Evolutionary conservation across 92 coral and sea anemone species (phyloP).

Genomic region (Zoanthus sansibaricus): DNA sequence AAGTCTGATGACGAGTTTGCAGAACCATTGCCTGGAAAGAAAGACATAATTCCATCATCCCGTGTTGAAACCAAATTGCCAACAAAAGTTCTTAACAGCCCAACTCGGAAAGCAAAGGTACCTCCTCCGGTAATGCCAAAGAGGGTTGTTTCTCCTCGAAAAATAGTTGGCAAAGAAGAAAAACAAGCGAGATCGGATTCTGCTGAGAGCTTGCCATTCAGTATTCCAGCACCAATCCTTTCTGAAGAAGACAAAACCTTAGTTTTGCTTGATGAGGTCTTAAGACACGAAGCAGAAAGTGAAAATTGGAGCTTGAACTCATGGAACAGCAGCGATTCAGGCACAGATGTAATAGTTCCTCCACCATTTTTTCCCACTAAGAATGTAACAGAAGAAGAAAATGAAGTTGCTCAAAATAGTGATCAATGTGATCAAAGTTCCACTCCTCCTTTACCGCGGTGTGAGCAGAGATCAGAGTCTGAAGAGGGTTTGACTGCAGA

Average conservation of each 20-base stretch:
- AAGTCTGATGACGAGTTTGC: conserved; percentile 44
- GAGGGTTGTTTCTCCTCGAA: conserved; percentile 53
- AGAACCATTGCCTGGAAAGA: conserved; percentile 34
- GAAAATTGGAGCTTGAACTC: conserved; percentile 98
- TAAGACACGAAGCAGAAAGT: conserved; percentile 90
- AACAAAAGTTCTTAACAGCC: background rate
- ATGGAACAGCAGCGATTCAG: conserved; percentile 94
- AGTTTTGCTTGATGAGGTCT: conserved; percentile 89
- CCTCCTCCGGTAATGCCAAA: conserved; percentile 90
- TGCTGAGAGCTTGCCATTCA: conserved; percentile 55
- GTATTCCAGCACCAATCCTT: conserved; percentile 66
- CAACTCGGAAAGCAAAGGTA: conserved; percentile 51
- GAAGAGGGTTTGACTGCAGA: conserved; percentile 74
- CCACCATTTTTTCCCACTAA: conserved; percentile 61
- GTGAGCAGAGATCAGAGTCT: conserved; percentile 75
- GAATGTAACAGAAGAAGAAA: conserved; percentile 40
- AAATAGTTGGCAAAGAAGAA: background rate
- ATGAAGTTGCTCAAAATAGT: conserved; percentile 16
- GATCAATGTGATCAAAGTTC: conserved; percentile 35
- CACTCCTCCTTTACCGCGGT: conserved; percentile 57
- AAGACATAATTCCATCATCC: conserved; percentile 32
- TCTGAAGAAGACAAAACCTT: conserved; percentile 86
- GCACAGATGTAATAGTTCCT: conserved; percentile 71
- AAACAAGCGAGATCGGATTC: conserved; percentile 20
- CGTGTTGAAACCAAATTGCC: background rate